Conservation (phyloP, 2,113 vertebrate species). For the Microcebus jonahi region DNA sequence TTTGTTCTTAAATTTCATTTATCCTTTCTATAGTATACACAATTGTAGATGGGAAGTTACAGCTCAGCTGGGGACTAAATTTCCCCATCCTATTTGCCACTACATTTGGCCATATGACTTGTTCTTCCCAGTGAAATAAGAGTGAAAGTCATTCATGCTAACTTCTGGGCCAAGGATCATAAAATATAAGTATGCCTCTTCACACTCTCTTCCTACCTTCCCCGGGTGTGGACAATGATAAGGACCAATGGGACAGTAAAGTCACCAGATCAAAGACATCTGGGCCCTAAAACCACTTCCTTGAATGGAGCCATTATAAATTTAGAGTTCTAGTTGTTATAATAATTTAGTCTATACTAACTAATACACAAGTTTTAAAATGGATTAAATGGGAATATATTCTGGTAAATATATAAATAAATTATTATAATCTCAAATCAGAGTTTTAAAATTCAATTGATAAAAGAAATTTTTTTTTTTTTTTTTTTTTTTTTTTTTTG, state of each 20-base stretch:
- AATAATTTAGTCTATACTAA: background rate
- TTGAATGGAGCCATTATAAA: background rate
- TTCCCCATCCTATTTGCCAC: background rate
- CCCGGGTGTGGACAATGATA: background rate
- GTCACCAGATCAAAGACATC: background rate
- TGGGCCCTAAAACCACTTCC: background rate
- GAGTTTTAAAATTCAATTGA: background rate
- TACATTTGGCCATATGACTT: background rate
- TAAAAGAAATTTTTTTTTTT: too few relatives aligned
- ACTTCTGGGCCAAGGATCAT: background rate
- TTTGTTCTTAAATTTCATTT: background rate
- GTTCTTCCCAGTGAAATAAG: background rate
- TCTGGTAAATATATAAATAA: background rate
- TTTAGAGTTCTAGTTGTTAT: background rate
- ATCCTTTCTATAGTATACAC: background rate
- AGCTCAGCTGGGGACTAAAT: background rate
- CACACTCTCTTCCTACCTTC: background rate
- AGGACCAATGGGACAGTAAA: background rate
- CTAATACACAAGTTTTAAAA: background rate
- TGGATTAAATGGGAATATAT: background rate
- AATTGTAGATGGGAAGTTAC: background rate
- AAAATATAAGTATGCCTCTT: background rate
- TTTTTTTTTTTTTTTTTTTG: too few relatives aligned
- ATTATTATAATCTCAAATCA: conserved; percentile 14
- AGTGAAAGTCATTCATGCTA: background rate